phyloP scores from a whole-genome alignment of 2,113 vertebrate genomes.

The Hyperopisus bebe region DNA sequence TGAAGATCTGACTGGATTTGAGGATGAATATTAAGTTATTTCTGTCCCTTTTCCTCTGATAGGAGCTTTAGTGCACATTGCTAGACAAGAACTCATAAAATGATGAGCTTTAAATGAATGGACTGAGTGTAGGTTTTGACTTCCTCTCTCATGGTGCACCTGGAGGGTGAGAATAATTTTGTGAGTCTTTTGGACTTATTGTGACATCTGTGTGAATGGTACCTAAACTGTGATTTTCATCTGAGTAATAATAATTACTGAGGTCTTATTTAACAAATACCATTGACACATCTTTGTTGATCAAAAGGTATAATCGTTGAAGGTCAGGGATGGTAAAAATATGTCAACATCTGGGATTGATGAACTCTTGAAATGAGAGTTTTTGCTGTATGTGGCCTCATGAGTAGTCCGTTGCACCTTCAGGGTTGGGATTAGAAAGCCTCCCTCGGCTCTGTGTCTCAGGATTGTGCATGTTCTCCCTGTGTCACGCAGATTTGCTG shows the following conservation, averaged over 20 bases:
- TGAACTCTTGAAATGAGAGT: background rate
- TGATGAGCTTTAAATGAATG: background rate
- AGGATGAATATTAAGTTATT: constrained; percentile 86
- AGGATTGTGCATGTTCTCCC: background rate
- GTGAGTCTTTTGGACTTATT: background rate
- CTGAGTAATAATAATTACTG: background rate
- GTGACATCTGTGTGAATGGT: background rate
- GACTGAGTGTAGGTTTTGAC: background rate
- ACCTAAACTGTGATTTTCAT: background rate
- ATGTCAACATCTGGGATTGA: background rate
- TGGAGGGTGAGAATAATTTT: background rate
- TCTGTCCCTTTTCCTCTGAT: constrained; percentile 77
- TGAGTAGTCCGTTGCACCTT: background rate
- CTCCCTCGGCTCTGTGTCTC: background rate
- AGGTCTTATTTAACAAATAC: background rate
- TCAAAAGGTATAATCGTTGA: background rate
- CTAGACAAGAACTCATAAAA: background rate
- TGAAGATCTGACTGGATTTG: constrained; percentile 71
- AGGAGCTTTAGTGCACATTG: constrained; percentile 63
- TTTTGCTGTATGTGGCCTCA: background rate
- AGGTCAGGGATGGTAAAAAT: background rate
- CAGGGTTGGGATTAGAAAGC: background rate
- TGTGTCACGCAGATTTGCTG: background rate
- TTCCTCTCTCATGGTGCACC: background rate
- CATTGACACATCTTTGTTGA: background rate